These are phyloP conservation scores for Scartelaos histophorus DNA, from an alignment of 2,113 vertebrate species.

Conservation along the genomic window DNA sequence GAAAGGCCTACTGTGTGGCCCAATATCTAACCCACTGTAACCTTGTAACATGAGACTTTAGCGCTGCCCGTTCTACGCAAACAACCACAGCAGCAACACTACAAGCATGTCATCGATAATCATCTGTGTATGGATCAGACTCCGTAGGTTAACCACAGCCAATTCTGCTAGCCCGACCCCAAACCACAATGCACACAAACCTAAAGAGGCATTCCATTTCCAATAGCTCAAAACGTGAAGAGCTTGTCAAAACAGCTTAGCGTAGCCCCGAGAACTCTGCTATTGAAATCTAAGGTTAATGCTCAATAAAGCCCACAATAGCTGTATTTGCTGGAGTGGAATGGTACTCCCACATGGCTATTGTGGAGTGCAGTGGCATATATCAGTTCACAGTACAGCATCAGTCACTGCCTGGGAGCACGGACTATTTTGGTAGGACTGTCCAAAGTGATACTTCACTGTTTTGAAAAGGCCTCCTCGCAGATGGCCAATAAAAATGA, in stretches of 20 bases:
- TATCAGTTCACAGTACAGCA: constrained; percentile 35
- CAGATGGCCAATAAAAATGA: constrained; percentile 79
- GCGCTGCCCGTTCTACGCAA: neutral
- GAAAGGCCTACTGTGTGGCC: no score
- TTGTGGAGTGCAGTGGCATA: constrained; percentile 20
- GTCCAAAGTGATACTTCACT: constrained; percentile 74
- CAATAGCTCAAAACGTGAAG: neutral
- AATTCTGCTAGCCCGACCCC: constrained; percentile 1
- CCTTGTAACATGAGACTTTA: neutral
- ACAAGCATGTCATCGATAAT: constrained; percentile 4
- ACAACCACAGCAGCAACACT: neutral
- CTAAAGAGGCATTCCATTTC: neutral
- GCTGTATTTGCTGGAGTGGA: constrained; percentile 11
- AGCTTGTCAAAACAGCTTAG: neutral
- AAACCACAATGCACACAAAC: constrained; percentile 4
- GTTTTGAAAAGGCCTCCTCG: constrained; percentile 66
- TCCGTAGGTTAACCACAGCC: constrained; percentile 15
- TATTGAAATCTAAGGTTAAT: neutral
- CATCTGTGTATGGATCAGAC: constrained; percentile 3
- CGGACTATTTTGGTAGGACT: constrained; percentile 60
- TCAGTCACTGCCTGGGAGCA: constrained; percentile 53
- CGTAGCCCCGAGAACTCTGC: neutral
- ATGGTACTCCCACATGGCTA: constrained; percentile 3
- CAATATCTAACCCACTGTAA: neutral
- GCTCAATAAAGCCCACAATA: constrained; percentile 3